phyloP scores from a whole-genome alignment of 1,140 invertebrate species.

The Achatina immaculata region DNA sequence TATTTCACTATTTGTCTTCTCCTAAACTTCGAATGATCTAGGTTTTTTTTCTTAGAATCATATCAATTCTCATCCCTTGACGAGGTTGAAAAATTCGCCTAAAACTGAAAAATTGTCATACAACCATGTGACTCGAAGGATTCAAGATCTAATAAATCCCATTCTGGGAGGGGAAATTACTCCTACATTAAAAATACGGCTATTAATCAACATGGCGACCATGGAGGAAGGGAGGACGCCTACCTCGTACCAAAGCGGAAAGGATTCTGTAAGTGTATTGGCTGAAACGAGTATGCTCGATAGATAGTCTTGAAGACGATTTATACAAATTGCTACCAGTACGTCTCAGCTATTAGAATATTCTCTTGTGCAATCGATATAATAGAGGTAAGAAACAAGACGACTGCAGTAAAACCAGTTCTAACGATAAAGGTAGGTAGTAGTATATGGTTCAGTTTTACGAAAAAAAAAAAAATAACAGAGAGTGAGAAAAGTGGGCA shows the following conservation, averaged over 20 bases:
- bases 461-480: no score
- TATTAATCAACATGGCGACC: slow-evolving; percentile 36
- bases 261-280: slow-evolving; percentile 38
- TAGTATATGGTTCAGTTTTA: no score
- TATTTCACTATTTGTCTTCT: no score
- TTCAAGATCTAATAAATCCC: no score
- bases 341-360: neutral
- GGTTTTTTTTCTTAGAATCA: no score
- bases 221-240: slow-evolving; percentile 44
- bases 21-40: no score
- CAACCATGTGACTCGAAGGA: no score
- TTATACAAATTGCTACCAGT: neutral
- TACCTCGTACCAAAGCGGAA: slow-evolving; percentile 31
- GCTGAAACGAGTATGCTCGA: neutral
- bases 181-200: neutral
- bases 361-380: no score
- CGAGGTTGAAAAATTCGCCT: no score
- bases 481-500: no score
- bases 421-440: neutral
- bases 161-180: neutral
- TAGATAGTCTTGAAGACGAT: neutral
- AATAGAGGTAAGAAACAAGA: neutral
- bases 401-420: neutral
- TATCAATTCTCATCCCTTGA: no score
- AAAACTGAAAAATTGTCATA: no score